Evolutionary conservation across 92 coral and sea anemone species (phyloP), one percentile per base, ranked within the genome.

Genomic region (Meandrina meandrites): DNA sequence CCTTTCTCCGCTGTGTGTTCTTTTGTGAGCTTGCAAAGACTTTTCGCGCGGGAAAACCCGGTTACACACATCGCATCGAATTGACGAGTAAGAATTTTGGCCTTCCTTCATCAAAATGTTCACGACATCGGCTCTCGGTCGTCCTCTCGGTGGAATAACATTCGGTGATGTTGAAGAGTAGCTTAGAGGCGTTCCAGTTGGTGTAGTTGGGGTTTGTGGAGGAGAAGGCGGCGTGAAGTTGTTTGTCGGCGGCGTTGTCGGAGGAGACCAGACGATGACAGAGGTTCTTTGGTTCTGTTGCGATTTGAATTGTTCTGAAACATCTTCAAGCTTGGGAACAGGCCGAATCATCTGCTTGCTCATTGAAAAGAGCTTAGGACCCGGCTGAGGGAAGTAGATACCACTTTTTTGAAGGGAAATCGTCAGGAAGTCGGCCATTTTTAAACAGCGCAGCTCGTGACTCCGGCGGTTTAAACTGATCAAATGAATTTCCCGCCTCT

Each of bases 1-100:
- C 75, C 99, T 89, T 60, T 97, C 99, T 35, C 99, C 99, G 73
- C 98, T 94, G 89, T 97, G 99, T 82, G 99, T 97, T 60, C 99
- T 93, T 88, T 95, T 97, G 94, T 97, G 99, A 71, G 99, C 99
- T 97, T 97, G 99, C 30, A 97, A 92, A 56, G 99, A 97, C 81
- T 97, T 97, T 85, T 97, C 99, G 94, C 99, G 99, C 99, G 99
- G 99, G 96, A 97, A 97, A 87, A 97, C 99, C 64, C 99, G 94
- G 40, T 93, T 90, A 72, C 99, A 97, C 67, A 97, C 96, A 93
- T 97, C 97, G 80, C 99, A 97, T 79, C 99, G 98, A 78, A 97
- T 97, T 77, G 99, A 92, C 24, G 98, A 97, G 80, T 96, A 93
- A 30, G 98, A 94, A 84, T 90, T 91, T n/a, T 92, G 95, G 71